Evolutionary conservation across 2,888 invertebrate species (phyloP).

Genomic region (Trichogramma evanescens): DNA sequence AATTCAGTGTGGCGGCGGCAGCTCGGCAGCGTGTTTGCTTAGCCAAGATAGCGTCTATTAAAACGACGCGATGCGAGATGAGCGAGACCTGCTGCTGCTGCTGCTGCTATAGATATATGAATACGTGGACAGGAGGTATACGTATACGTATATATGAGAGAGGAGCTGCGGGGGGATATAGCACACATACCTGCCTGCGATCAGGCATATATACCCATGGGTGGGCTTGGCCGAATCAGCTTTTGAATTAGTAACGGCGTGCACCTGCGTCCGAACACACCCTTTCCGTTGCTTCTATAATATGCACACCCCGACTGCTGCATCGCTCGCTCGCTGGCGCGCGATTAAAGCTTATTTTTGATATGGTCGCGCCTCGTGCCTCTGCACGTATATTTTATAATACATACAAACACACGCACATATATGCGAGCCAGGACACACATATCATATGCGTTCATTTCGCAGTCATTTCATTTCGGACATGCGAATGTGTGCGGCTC

Average conservation of each 20-base stretch:
- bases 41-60: constrained; percentile 8
- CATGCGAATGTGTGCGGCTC: too few relatives aligned
- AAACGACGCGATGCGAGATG: constrained; percentile 2
- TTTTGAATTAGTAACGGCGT: constrained; percentile 18
- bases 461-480: too few relatives aligned
- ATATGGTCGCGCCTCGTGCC: too few relatives aligned
- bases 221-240: constrained; percentile 13
- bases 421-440: too few relatives aligned
- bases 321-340: neutral
- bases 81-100: too few relatives aligned
- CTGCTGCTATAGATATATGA: too few relatives aligned
- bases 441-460: too few relatives aligned
- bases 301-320: neutral
- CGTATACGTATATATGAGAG: neutral
- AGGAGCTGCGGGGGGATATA: neutral
- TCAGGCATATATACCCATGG: constrained; percentile 1
- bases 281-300: constrained; percentile 1
- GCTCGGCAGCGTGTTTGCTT: constrained; percentile 1
- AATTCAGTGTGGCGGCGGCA: neutral
- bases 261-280: neutral
- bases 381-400: too few relatives aligned
- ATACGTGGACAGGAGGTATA: too few relatives aligned
- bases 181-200: too few relatives aligned
- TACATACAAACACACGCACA: too few relatives aligned
- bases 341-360: too few relatives aligned